phyloP scores from a whole-genome alignment of 2,113 vertebrate genomes.

The Uropsilus gracilis region DNA sequence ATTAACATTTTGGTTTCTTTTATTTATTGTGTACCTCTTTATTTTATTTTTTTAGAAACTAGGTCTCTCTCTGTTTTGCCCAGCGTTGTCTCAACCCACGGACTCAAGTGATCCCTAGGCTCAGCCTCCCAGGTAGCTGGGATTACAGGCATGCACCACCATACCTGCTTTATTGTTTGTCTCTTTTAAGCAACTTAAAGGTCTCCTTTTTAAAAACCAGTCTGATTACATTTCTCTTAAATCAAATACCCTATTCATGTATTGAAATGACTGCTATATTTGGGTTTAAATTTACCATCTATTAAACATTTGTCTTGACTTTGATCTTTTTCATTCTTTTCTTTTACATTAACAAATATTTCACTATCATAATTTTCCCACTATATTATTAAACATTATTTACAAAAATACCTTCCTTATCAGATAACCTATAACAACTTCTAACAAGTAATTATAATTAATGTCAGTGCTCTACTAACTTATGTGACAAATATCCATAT shows the following conservation, averaged over 20 bases:
- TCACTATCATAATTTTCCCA: neutral
- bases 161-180: neutral
- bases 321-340: neutral
- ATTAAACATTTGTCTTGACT: neutral
- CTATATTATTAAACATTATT: neutral
- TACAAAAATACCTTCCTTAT: neutral
- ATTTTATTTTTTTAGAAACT: too few relatives aligned
- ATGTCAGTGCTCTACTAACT: neutral
- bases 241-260: neutral
- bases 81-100: too few relatives aligned
- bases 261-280: neutral
- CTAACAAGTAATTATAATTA: neutral
- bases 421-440: neutral
- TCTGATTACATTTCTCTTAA: neutral
- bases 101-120: too few relatives aligned
- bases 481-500: neutral
- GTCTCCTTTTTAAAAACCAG: neutral
- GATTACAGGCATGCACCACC: too few relatives aligned
- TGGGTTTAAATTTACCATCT: neutral
- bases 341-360: neutral
- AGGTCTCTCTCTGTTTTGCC: too few relatives aligned
- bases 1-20: neutral
- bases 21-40: neutral
- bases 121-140: too few relatives aligned
- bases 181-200: neutral